Conservation (phyloP, 2,113 vertebrate species). For the Thunnus thynnus region DNA sequence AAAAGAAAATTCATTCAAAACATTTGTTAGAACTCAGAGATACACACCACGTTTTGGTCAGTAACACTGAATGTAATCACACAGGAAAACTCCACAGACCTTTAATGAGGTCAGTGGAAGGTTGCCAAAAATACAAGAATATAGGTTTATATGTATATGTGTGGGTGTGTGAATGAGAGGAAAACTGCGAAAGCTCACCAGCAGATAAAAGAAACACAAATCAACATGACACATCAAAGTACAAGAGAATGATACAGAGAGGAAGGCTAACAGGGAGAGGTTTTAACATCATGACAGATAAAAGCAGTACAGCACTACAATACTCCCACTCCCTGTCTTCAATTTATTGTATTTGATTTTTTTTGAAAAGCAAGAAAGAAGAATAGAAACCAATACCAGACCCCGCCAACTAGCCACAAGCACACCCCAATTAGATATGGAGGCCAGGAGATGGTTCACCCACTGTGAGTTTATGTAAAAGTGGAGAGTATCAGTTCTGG, state of each 20-base stretch:
- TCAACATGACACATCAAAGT: slow-evolving; percentile 52
- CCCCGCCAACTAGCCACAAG: neutral
- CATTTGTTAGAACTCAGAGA: too few species aligned
- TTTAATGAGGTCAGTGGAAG: neutral
- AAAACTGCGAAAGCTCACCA: slow-evolving; percentile 6
- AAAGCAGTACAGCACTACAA: slow-evolving; percentile 27
- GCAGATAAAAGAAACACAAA: slow-evolving; percentile 50
- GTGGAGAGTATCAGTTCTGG: neutral
- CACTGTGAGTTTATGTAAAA: neutral
- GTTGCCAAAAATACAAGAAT: slow-evolving; percentile 9
- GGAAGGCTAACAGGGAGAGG: slow-evolving; percentile 19
- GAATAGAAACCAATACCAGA: neutral
- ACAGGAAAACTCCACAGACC: too few species aligned
- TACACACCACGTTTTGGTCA: too few species aligned
- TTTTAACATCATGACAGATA: slow-evolving; percentile 44
- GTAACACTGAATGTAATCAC: too few species aligned
- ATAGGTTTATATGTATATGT: neutral
- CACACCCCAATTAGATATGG: neutral
- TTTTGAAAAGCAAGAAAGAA: slow-evolving; percentile 3
- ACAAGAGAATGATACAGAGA: neutral
- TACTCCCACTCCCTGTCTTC: slow-evolving; percentile 27
- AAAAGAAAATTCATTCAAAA: too few species aligned
- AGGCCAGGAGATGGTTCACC: neutral
- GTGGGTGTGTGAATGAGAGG: slow-evolving; percentile 13
- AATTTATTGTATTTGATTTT: neutral